Evolutionary conservation across 2,888 invertebrate genomes (phyloP).

Genomic region (Seladonia tumulorum): DNA sequence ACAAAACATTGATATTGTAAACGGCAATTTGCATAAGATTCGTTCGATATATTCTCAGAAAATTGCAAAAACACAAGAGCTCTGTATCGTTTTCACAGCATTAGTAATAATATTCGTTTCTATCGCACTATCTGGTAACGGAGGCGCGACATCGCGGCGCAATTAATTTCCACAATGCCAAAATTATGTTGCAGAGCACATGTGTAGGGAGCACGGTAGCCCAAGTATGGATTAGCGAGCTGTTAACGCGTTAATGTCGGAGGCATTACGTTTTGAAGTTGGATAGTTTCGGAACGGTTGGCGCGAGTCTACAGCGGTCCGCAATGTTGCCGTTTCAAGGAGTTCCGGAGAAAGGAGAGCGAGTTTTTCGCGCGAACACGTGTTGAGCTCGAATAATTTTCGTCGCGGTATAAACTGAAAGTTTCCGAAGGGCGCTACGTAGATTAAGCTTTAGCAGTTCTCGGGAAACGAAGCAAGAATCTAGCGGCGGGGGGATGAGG

Average conservation of each 20-base stretch:
- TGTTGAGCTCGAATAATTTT: constrained; percentile 1
- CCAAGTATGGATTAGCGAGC: background rate
- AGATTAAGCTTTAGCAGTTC: constrained; percentile 11
- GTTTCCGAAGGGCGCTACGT: background rate
- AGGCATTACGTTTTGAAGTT: background rate
- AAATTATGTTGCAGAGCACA: background rate
- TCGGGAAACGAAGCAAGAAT: background rate
- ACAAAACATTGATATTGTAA: no score
- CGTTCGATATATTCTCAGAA: no score
- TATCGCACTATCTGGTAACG: background rate
- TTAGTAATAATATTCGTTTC: background rate
- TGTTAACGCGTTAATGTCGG: background rate
- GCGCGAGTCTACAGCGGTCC: background rate
- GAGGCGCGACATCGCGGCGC: background rate
- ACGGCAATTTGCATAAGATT: no score
- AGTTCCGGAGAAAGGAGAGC: background rate
- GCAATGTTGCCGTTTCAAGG: constrained; percentile 1
- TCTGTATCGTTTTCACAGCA: background rate
- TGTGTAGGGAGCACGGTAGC: background rate
- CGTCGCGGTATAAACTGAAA: background rate
- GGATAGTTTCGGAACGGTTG: background rate
- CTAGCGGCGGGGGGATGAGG: background rate
- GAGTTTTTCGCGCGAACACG: background rate
- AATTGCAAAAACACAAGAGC: no score
- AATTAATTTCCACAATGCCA: background rate